Percentiles rank a stretch among this genome's conserved stretches.
These are phyloP conservation scores for Hippopotamus amphibius DNA, from an alignment of 2,113 vertebrate species.

Conservation along the genomic window DNA sequence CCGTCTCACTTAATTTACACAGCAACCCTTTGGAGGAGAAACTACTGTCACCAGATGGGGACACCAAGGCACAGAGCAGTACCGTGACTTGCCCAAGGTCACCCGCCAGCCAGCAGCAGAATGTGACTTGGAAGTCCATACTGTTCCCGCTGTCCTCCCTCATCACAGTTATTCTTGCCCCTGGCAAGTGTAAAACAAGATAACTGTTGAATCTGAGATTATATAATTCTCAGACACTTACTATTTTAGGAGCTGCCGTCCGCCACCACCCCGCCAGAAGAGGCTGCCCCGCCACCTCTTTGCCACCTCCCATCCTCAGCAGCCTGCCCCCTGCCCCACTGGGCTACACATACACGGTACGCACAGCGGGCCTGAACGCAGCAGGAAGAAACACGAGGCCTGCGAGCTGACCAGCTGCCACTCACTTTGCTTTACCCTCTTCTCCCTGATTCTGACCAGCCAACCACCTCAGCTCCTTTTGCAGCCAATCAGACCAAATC, in stretches of 20 bases:
- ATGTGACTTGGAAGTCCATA: neutral
- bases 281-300: neutral
- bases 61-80: neutral
- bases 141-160: neutral
- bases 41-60: neutral
- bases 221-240: neutral
- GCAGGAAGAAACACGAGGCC: neutral
- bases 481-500: neutral
- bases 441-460: neutral
- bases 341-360: accelerated
- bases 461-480: neutral
- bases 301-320: neutral
- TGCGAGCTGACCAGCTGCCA: neutral
- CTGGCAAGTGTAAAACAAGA: neutral
- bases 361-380: neutral
- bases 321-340: neutral
- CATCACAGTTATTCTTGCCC: neutral
- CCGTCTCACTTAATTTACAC: neutral
- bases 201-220: neutral
- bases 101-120: neutral
- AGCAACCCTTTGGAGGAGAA: neutral
- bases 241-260: neutral
- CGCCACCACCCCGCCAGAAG: neutral
- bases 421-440: neutral
- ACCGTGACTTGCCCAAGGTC: neutral